Base-by-base conservation (phyloP, 2,888 invertebrate species). In the Osmoderma eremita region DNA sequence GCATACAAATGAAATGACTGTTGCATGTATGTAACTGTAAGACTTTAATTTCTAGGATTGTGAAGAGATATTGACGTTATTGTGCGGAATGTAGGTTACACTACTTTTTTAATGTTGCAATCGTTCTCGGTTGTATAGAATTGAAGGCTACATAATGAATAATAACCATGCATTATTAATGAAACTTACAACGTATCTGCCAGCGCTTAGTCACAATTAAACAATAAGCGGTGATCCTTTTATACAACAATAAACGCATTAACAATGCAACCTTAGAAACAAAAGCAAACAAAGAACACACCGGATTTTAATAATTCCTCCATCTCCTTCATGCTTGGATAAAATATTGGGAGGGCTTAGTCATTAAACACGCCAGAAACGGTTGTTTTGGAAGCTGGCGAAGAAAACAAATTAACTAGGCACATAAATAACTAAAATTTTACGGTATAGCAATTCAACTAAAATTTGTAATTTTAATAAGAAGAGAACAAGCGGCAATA, bases 391-490 rank as follows among this genome's bases (percentile, higher is more conserved):
- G 18, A 53, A 5, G 22, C 12, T 4, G 30, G 20, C 12, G 6
- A 15, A 22, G 15, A 24, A 15, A 53, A 53, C 53, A 53, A 53
- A 53, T 53, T 38, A 53, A 17, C 18, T 36, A 20, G 24, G 53
- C 38, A 45, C 42, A 61, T 45, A 61, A 61, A 36, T 61, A 24
- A 36, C 45, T 45, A 12, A 61, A 61, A 61, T 61, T 45, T 61
- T 45, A 41, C 45, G 45, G 22, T 61, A 30, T 15, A 45, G 15
- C 58, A 61, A 45, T 24, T 61, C 45, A 45, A 45, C 24, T 42
- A 17, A 61, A 61, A 61, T 61, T 61, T 61, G 58, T 45, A 61
- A 61, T 61, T 45, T 45, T 61, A 61, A 61, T 61, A 42, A 15
- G 30, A 45, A 30, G 45, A 48, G 42, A 61, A 61, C 45, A 61